phyloP scores from a whole-genome alignment of 2,888 invertebrate genomes.

The Acrocyrtus sp. region DNA sequence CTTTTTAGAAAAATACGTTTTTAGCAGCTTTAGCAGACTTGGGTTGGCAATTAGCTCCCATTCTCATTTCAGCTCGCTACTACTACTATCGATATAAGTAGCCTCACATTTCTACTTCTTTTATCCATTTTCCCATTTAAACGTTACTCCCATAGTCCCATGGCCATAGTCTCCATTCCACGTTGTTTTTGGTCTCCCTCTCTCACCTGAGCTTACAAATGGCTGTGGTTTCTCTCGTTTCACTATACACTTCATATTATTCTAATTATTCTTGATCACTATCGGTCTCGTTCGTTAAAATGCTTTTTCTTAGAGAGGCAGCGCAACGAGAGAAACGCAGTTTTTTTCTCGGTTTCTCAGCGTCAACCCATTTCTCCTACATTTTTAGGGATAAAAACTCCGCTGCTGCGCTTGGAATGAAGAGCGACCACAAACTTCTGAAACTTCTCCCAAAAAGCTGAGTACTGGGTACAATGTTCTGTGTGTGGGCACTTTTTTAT shows the following conservation, averaged over 20 bases:
- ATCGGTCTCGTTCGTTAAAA: conserved; percentile 36
- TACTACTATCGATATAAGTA: not conserved
- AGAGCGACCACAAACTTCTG: not conserved
- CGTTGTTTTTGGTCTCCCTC: not conserved
- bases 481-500: not conserved
- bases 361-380: not conserved
- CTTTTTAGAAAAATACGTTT: not conserved
- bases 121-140: not conserved
- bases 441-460: not conserved
- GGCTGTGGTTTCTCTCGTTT: conserved; percentile 2
- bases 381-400: not conserved
- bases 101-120: conserved; percentile 7
- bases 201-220: not conserved
- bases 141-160: not conserved
- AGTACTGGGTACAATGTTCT: too few relatives aligned
- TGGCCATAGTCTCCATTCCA: too few relatives aligned
- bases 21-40: not conserved
- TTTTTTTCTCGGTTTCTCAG: not conserved
- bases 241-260: conserved; percentile 13
- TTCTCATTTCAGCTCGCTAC: conserved; percentile 9
- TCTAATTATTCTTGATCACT: conserved; percentile 26
- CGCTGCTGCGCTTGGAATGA: not conserved
- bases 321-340: not conserved
- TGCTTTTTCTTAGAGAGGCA: conserved; percentile 1
- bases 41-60: conserved; percentile 31